Evolutionary conservation across 1,140 invertebrate genomes (phyloP).

Genomic region (Nasonia giraulti): DNA sequence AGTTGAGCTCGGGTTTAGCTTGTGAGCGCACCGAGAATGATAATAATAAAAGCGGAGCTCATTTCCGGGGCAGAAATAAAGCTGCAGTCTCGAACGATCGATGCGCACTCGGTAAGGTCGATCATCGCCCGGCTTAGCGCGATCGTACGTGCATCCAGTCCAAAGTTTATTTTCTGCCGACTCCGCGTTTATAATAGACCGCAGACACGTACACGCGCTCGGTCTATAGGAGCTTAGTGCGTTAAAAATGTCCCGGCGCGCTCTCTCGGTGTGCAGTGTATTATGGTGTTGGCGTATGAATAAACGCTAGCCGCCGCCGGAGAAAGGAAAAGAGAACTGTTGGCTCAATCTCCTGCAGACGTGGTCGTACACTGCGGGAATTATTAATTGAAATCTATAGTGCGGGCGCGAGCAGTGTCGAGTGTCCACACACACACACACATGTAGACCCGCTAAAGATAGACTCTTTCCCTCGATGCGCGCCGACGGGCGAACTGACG

Average conservation of each 20-base stretch:
- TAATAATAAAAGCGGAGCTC: neutral
- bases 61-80: constrained; percentile 12
- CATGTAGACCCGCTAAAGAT: constrained; percentile 27
- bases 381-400: constrained; percentile 48
- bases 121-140: neutral
- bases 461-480: constrained; percentile 24
- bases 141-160: neutral
- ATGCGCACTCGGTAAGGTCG: neutral
- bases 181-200: constrained; percentile 24
- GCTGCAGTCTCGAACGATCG: neutral
- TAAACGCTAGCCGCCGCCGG: neutral
- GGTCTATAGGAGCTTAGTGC: neutral
- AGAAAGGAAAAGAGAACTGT: neutral
- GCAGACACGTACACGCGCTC: neutral
- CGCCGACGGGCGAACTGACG: constrained; percentile 4
- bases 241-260: constrained; percentile 19
- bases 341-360: neutral
- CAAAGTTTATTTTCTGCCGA: constrained; percentile 24
- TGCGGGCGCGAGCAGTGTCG: neutral
- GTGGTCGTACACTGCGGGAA: constrained; percentile 19
- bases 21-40: neutral
- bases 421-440: neutral
- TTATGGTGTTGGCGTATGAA: constrained; percentile 7
- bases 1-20: no score
- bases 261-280: neutral